These are phyloP conservation scores for Chrysolina americana DNA, from an alignment of 2,888 invertebrate species.

Conservation along the genomic window DNA sequence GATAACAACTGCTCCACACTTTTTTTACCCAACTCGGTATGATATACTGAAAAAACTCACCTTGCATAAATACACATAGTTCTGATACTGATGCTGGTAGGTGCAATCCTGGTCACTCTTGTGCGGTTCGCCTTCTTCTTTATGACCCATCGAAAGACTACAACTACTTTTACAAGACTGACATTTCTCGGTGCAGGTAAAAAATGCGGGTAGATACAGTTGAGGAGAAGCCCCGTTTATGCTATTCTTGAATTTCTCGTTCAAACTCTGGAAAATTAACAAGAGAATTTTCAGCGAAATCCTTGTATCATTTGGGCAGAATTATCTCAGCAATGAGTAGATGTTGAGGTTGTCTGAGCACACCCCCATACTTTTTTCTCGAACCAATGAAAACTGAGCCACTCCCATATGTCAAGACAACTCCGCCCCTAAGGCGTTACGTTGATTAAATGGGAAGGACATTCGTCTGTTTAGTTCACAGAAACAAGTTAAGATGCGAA, in stretches of 20 bases:
- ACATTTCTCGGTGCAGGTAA: slow-evolving; percentile 82
- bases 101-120: slow-evolving; percentile 70
- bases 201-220: slow-evolving; percentile 84
- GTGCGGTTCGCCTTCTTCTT: slow-evolving; percentile 76
- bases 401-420: too few relatives aligned
- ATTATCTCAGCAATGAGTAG: too few relatives aligned
- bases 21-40: too few relatives aligned
- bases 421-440: too few relatives aligned
- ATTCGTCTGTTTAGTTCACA: too few relatives aligned
- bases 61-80: slow-evolving; percentile 77
- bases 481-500: too few relatives aligned
- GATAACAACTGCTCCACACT: too few relatives aligned
- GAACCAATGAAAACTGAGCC: too few relatives aligned
- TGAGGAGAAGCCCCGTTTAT: slow-evolving; percentile 75
- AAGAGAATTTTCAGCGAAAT: slow-evolving; percentile 7
- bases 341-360: too few relatives aligned
- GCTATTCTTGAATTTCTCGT: slow-evolving; percentile 82
- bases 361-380: too few relatives aligned
- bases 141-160: slow-evolving; percentile 78
- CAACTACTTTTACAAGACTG: slow-evolving; percentile 79
- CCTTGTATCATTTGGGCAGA: too few relatives aligned
- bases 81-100: slow-evolving; percentile 84
- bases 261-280: slow-evolving; percentile 72
- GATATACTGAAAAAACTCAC: slow-evolving; percentile 57
- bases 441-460: too few relatives aligned